Evolutionary conservation across 2,113 vertebrate genomes (phyloP).

Genomic region (Ophthalmolycus amberensis): DNA sequence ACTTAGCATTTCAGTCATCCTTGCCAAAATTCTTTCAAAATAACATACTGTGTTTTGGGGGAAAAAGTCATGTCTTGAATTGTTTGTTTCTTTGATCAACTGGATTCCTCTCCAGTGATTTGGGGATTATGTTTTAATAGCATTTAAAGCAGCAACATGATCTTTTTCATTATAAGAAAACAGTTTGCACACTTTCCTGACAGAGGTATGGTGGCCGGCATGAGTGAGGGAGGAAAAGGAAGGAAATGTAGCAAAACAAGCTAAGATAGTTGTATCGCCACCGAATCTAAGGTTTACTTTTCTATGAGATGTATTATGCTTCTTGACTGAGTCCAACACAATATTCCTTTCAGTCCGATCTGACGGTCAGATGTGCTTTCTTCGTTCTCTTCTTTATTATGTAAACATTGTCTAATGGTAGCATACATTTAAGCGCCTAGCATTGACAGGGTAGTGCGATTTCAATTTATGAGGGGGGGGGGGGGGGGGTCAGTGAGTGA

Average conservation of each 20-base stretch:
- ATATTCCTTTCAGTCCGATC: conserved; percentile 25
- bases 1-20: not conserved
- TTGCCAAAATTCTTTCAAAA: not conserved
- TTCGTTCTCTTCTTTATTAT: conserved; percentile 5
- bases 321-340: conserved; percentile 22
- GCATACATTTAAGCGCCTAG: conserved; percentile 5
- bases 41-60: not conserved
- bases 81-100: not conserved
- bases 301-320: not conserved
- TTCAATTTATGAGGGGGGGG: conserved; percentile 25
- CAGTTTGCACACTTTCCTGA: conserved; percentile 10
- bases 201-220: not conserved
- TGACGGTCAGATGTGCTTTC: conserved; percentile 11
- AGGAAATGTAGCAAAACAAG: conserved; percentile 21
- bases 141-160: conserved; percentile 18
- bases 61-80: not conserved
- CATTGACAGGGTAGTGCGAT: conserved; percentile 30
- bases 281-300: conserved; percentile 41
- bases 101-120: not conserved
- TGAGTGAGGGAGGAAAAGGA: not conserved
- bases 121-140: not conserved
- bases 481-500: conserved; percentile 11
- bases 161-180: conserved; percentile 28
- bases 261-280: conserved; percentile 7
- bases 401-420: conserved; percentile 29